These are phyloP conservation scores for Entomyzon cyanotis DNA, from an alignment of 2,113 vertebrate species.

Conservation along the genomic window DNA sequence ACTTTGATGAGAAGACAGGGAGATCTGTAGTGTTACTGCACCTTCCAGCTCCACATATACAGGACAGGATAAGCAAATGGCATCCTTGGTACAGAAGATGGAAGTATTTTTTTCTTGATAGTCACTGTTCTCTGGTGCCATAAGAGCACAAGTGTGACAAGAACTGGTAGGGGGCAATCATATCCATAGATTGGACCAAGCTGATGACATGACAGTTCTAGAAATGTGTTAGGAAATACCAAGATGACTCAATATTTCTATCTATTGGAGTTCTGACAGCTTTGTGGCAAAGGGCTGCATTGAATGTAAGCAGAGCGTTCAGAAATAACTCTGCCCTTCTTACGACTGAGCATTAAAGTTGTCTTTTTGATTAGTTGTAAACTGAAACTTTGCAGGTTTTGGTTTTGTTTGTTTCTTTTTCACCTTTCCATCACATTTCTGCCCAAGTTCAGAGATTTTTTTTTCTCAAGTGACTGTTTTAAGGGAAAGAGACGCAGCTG, in stretches of 20 bases:
- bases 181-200: neutral
- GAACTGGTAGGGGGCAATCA: neutral
- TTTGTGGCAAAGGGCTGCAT: neutral
- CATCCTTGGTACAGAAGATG: neutral
- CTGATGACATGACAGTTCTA: neutral
- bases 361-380: neutral
- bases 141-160: neutral
- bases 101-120: neutral
- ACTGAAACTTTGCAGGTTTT: neutral
- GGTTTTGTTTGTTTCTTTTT: neutral
- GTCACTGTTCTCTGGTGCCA: fast-evolving
- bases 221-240: neutral
- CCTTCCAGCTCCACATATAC: neutral
- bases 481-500: neutral
- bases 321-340: neutral
- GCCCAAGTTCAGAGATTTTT: neutral
- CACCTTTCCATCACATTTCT: neutral
- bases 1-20: neutral
- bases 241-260: neutral
- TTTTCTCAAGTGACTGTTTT: neutral
- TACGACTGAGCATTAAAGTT: neutral
- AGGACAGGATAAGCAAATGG: neutral
- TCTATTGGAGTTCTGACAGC: neutral
- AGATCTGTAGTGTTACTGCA: neutral
- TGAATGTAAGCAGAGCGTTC: neutral